Conservation (phyloP, 2,797 vertebrate species). For the Pipistrellus nathusii region DNA sequence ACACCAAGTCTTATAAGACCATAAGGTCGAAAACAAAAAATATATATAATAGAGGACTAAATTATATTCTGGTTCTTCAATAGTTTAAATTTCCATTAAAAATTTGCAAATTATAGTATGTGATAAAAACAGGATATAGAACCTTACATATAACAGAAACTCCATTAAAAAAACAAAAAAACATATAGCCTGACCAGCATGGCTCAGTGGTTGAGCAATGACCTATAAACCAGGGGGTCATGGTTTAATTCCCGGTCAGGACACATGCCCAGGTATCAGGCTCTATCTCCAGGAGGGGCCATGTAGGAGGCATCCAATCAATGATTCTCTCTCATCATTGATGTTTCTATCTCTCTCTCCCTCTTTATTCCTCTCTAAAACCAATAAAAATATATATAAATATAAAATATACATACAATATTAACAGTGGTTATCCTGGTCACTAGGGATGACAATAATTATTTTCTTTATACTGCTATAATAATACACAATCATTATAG, state of each 20-base stretch:
- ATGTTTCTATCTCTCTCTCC: too few relatives aligned
- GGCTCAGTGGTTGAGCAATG: too few relatives aligned
- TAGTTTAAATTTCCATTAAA: conserved; percentile 2
- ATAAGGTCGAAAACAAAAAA: not conserved
- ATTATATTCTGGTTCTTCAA: conserved; percentile 27
- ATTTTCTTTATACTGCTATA: conserved; percentile 21
- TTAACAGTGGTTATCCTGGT: not conserved
- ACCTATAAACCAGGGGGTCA: too few relatives aligned
- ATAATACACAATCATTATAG: not conserved
- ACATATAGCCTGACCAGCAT: too few relatives aligned
- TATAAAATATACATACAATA: not conserved
- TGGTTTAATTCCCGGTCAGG: too few relatives aligned
- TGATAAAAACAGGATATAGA: not conserved
- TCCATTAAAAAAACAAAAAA: not conserved
- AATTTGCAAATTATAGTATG: not conserved
- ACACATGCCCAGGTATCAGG: too few relatives aligned
- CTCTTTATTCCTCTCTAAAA: too few relatives aligned
- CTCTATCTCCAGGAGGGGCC: too few relatives aligned
- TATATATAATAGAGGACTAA: not conserved
- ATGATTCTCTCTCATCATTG: too few relatives aligned
- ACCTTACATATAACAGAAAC: not conserved
- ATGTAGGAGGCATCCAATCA: too few relatives aligned
- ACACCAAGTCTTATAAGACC: not conserved
- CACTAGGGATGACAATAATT: not conserved
- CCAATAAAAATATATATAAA: too few relatives aligned